phyloP scores from a whole-genome alignment of 2,888 invertebrate species.

The Patella pellucida region DNA sequence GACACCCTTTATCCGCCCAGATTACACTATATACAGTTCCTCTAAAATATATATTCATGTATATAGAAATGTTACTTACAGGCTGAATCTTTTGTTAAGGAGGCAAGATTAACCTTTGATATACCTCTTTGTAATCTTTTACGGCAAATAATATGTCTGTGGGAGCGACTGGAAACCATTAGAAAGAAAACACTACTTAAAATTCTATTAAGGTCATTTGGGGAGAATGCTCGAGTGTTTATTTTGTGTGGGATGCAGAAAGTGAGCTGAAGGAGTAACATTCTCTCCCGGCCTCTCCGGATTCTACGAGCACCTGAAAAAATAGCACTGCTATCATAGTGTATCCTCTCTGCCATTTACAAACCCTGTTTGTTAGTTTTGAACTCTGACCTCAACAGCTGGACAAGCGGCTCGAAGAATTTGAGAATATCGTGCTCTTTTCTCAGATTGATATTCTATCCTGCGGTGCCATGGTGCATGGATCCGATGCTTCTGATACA shows the following conservation, averaged over 20 bases:
- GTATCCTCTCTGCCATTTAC: constrained; percentile 18
- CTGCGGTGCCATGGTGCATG: not conserved
- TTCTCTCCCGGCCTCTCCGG: constrained; percentile 7
- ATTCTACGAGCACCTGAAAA: constrained; percentile 16
- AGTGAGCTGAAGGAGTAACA: constrained; percentile 10
- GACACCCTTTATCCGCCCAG: too few relatives aligned
- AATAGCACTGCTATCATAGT: constrained; percentile 14
- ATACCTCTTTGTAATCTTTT: constrained; percentile 12
- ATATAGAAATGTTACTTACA: not conserved
- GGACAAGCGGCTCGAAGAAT: constrained; percentile 12
- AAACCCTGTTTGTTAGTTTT: constrained; percentile 18
- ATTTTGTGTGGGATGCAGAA: constrained; percentile 7
- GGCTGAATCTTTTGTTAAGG: constrained; percentile 8
- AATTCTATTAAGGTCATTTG: constrained; percentile 12
- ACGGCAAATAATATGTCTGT: constrained; percentile 11
- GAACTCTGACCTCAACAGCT: constrained; percentile 15
- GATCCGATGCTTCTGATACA: too few relatives aligned
- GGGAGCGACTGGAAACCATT: constrained; percentile 9
- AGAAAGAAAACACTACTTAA: constrained; percentile 11
- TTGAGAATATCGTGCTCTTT: not conserved
- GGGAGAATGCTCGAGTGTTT: constrained; percentile 5
- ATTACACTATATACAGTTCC: too few relatives aligned
- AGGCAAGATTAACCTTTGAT: constrained; percentile 11
- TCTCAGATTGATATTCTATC: not conserved
- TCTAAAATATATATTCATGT: too few relatives aligned